phyloP scores from a whole-genome alignment of 2,113 vertebrate species.

The Phyllostomus discolor region DNA sequence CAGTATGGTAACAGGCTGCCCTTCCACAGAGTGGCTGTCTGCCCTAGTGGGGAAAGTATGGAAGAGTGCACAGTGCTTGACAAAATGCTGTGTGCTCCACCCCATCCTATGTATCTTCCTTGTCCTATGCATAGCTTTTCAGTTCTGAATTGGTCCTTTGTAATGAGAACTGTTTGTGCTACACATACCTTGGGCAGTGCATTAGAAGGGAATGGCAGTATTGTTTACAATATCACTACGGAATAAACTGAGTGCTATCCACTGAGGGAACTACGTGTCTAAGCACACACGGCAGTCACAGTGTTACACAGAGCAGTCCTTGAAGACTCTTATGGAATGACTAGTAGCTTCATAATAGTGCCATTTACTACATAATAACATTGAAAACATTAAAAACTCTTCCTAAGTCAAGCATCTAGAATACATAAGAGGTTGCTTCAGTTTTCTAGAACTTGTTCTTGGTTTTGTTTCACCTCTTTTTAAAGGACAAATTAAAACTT shows the following conservation, averaged over 20 bases:
- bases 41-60: neutral
- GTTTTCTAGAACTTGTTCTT: conserved; percentile 90
- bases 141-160: conserved; percentile 86
- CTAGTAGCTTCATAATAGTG: conserved; percentile 98
- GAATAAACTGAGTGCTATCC: conserved; percentile 94
- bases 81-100: conserved; percentile 92
- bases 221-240: conserved; percentile 93
- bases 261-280: conserved; percentile 97
- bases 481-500: conserved; percentile 94
- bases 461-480: conserved; percentile 86
- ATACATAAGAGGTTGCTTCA: conserved; percentile 94
- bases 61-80: conserved; percentile 97
- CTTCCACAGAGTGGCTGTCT: neutral
- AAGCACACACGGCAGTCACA: conserved; percentile 99
- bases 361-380: conserved; percentile 97
- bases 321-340: conserved; percentile 97
- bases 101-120: conserved; percentile 72
- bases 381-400: conserved; percentile 98
- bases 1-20: conserved; percentile 58
- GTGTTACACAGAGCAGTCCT: conserved; percentile 99
- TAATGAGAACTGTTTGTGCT: conserved; percentile 84
- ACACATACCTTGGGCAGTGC: conserved; percentile 86
- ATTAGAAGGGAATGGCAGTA: conserved; percentile 95
- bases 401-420: conserved; percentile 94
- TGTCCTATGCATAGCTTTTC: conserved; percentile 80